These are phyloP conservation scores for Ptyas mucosa DNA, from an alignment of 2,113 vertebrate genomes.

Conservation along the genomic window DNA sequence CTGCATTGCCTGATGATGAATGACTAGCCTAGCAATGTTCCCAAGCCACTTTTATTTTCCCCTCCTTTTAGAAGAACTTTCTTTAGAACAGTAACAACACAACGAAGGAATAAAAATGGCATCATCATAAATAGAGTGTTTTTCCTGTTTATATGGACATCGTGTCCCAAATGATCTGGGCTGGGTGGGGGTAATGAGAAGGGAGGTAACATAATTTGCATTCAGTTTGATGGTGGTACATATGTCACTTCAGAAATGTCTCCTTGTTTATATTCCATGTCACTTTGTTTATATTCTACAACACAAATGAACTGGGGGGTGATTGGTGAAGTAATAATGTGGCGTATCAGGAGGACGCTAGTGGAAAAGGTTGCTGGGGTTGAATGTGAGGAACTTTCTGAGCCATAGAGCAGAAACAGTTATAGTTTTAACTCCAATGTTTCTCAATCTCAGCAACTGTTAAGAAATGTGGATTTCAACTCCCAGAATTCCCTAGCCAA, in stretches of 20 bases:
- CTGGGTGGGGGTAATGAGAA: background rate
- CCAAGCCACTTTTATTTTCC: background rate
- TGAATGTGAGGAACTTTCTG: background rate
- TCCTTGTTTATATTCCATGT: background rate
- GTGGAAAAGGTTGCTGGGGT: background rate
- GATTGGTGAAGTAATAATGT: background rate
- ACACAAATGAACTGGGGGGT: background rate
- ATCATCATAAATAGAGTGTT: background rate
- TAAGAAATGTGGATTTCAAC: background rate
- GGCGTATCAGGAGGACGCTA: background rate
- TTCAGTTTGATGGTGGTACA: background rate
- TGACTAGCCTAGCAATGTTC: background rate
- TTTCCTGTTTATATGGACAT: background rate
- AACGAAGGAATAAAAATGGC: background rate
- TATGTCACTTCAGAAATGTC: background rate
- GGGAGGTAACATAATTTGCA: background rate
- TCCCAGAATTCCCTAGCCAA: background rate
- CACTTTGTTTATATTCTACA: background rate
- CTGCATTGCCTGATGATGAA: background rate
- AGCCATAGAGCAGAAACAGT: background rate
- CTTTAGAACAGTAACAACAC: background rate
- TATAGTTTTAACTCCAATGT: background rate
- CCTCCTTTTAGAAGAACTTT: background rate
- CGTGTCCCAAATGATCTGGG: background rate
- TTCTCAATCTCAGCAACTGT: background rate